phyloP scores from a whole-genome alignment of 2,113 vertebrate genomes.

The Trogon surrucura region DNA sequence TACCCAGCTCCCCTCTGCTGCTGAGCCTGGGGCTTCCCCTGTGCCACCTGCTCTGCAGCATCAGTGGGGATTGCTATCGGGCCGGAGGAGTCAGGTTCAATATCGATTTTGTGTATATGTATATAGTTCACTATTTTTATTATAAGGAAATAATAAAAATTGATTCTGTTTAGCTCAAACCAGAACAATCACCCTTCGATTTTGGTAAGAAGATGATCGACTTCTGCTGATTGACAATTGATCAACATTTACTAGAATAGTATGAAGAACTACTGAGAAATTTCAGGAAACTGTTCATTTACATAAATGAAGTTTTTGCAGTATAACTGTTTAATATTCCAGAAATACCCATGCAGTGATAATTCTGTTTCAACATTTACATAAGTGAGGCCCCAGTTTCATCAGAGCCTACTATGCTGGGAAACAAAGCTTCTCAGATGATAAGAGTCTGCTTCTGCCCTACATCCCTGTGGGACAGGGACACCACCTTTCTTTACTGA shows the following conservation, averaged over 20 bases:
- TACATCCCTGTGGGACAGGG: background rate
- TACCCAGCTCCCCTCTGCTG: too few species aligned
- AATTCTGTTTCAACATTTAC: slow-evolving; percentile 11
- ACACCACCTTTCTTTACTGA: background rate
- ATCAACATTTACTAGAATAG: background rate
- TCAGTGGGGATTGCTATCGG: too few species aligned
- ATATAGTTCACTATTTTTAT: too few species aligned
- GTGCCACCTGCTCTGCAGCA: too few species aligned
- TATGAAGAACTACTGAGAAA: background rate
- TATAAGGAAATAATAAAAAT: too few species aligned
- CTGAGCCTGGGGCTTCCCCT: too few species aligned
- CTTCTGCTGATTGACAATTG: background rate
- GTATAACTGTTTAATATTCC: background rate
- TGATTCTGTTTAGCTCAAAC: too few species aligned
- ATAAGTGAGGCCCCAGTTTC: background rate
- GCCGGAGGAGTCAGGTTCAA: too few species aligned
- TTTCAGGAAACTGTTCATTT: background rate
- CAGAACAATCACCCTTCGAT: background rate
- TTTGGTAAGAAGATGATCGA: background rate
- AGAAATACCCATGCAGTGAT: background rate
- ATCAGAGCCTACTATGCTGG: background rate
- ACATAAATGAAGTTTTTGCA: background rate
- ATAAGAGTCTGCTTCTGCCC: background rate
- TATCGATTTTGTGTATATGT: too few species aligned
- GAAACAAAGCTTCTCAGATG: background rate